Evolutionary conservation across 2,888 invertebrate species (phyloP).

Genomic region (Opisthograptis luteolata): DNA sequence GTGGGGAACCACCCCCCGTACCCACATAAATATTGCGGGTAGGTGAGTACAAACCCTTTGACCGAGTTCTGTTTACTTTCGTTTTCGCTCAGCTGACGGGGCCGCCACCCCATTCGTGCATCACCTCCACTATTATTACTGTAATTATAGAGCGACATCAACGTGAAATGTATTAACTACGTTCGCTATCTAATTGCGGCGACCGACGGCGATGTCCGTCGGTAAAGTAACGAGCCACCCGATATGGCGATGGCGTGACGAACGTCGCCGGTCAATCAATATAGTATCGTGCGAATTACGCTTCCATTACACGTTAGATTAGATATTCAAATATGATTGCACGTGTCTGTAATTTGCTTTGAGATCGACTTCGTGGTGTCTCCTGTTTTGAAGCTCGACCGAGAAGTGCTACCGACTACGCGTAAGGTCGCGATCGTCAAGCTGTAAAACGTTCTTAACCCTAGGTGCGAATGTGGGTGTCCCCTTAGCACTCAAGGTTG

Average conservation of each 20-base stretch:
- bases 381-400: conserved; percentile 6
- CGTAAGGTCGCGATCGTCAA: conserved; percentile 10
- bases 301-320: background rate
- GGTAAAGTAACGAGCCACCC: conserved; percentile 27
- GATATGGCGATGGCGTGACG: conserved; percentile 8
- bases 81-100: conserved; percentile 85
- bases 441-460: conserved; percentile 27
- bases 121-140: conserved; percentile 79
- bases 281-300: conserved; percentile 4
- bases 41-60: conserved; percentile 85
- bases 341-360: conserved; percentile 1
- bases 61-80: conserved; percentile 86
- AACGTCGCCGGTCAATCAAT: conserved; percentile 10
- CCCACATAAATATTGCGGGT: conserved; percentile 85
- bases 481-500: conserved; percentile 77
- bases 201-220: conserved; percentile 30
- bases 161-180: conserved; percentile 60
- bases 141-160: conserved; percentile 81
- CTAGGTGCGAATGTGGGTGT: conserved; percentile 49
- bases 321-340: background rate
- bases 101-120: conserved; percentile 70
- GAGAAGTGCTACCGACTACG: conserved; percentile 7
- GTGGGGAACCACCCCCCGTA: conserved; percentile 71
- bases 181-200: conserved; percentile 52
- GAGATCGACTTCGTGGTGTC: conserved; percentile 12